Evolutionary conservation across 2,113 vertebrate species (phyloP), one percentile per base, ranked within the genome.

Genomic region (Daphoenositta chrysoptera): DNA sequence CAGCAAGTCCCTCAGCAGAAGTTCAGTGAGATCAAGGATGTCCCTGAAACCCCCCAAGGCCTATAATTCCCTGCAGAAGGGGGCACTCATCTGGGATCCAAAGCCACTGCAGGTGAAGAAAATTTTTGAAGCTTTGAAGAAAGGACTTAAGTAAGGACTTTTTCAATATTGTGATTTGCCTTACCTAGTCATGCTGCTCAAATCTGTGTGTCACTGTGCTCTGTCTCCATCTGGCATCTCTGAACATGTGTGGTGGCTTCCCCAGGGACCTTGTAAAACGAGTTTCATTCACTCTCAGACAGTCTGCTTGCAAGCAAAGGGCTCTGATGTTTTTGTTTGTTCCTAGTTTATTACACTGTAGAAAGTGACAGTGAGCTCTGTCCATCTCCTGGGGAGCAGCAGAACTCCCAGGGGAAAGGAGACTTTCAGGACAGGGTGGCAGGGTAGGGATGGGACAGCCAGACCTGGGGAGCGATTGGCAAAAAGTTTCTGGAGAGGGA

Each of bases 91-190:
- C 73, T 95, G 97, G 88, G 98, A 98, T 21, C 97, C 98, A 76
- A 98, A 98, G 97, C 99, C 99, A 0, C 98, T 98, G 83, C 98
- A 99, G 86, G 99, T 99, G 89, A 99, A 99, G 98, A 98, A 95
- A 90, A 98, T 99, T 94, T 99, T 99, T 87, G 98, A 98, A 83
- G 99, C 98, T 7, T 97, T 99, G 89, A 98, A 98, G 90, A 99
- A 98, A 97, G 99, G 99, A 93, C 98, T 99, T 78, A 98, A 98
- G 99, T 99, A 98, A 89, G 99, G 79, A 83, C 39, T 39, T 53
- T 69, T 94, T 5, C 77, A 83, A 20, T 96, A 51, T n/a, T 92
- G 47, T 40, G 4, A 40, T 51, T 84, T 95, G 26, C 35, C 10
- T 76, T 51, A 1, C 30, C 48, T 39, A 8, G 16, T 66, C 3